Evolutionary conservation across 2,888 invertebrate genomes (phyloP), one percentile per base, ranked within the genome.

Genomic region (Punctoribates punctum): DNA sequence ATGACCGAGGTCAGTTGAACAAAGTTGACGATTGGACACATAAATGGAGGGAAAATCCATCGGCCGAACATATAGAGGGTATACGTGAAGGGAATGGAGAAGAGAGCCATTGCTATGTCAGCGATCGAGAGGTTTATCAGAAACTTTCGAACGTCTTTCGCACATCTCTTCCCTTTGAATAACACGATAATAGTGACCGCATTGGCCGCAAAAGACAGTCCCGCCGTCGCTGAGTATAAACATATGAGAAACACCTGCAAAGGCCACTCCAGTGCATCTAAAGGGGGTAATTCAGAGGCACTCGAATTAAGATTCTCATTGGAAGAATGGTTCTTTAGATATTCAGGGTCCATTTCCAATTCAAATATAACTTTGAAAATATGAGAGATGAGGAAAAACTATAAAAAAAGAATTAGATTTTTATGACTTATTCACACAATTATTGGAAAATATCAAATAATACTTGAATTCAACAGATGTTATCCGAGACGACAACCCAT

Each of bases 51-150:
- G 81, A 86, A 87, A 48, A 86, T 82, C 87, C 87, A 87, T 42
- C 83, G 82, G 38, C 79, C 79, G 0, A 80, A 72, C 80, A 80
- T 80, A 29, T 79, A 80, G 13, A 78, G 77, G 11, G 80, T 80
- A 73, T 80, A 94, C 0, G 93, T 91, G 82, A 94, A 94, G 1
- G 95, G 95, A 78, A 96, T 91, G 84, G 95, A 95, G 82, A 96
- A 90, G 27, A 94, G 82, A 0, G 94, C 91, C 90, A 95, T 93
- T 75, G 94, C 85, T 78, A 96, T 90, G 83, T 96, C 96, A 62
- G 94, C 93, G 54, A 94, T 87, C 0, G 95, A 94, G 79, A 96
- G 85, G 81, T 86, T 87, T 83, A 92, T 90, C 82, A 96, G 92
- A 83, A 94, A 94, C 17, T 78, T 78, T 27, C 80, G 54, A 13